Percentiles rank a stretch among this genome's conserved stretches.
phyloP scores from a whole-genome alignment of 2,888 invertebrate species.

The Scrobipalpa costella region DNA sequence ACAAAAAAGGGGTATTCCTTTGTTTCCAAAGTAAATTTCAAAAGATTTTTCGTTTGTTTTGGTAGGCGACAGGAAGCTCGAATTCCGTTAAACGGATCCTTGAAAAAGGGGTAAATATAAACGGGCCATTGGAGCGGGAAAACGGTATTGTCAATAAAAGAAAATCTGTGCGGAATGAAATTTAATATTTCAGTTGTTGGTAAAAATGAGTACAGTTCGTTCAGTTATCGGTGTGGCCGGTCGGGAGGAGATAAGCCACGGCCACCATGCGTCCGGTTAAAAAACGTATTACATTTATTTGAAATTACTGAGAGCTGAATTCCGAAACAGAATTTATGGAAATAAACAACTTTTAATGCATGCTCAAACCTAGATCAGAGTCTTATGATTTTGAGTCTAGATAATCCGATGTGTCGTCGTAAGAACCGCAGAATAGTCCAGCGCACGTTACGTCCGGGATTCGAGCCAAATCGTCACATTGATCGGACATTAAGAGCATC shows the following conservation, averaged over 20 bases:
- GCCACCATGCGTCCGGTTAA: not conserved
- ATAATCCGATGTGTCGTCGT: no score
- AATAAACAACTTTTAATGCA: no score
- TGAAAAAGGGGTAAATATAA: slow-evolving; percentile 20
- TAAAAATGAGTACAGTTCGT: not conserved
- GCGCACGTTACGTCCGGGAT: no score
- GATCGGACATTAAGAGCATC: no score
- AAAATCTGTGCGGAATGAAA: slow-evolving; percentile 8
- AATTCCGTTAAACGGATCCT: slow-evolving; percentile 25
- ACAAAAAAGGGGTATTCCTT: slow-evolving; percentile 39
- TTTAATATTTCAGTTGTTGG: slow-evolving; percentile 13
- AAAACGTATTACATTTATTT: no score
- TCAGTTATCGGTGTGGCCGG: not conserved
- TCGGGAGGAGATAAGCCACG: not conserved
- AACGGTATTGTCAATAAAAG: slow-evolving; percentile 22
- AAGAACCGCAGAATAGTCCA: no score
- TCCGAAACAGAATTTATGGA: no score
- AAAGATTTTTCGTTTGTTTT: slow-evolving; percentile 31
- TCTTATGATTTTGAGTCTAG: no score
- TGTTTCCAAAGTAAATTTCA: slow-evolving; percentile 35
- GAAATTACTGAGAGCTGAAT: no score
- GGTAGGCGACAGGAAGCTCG: slow-evolving; percentile 28
- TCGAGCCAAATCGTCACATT: no score
- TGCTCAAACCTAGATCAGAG: no score
- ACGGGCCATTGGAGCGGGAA: slow-evolving; percentile 22